phyloP scores from a whole-genome alignment of 2,113 vertebrate species.

The Falco punctatus region DNA sequence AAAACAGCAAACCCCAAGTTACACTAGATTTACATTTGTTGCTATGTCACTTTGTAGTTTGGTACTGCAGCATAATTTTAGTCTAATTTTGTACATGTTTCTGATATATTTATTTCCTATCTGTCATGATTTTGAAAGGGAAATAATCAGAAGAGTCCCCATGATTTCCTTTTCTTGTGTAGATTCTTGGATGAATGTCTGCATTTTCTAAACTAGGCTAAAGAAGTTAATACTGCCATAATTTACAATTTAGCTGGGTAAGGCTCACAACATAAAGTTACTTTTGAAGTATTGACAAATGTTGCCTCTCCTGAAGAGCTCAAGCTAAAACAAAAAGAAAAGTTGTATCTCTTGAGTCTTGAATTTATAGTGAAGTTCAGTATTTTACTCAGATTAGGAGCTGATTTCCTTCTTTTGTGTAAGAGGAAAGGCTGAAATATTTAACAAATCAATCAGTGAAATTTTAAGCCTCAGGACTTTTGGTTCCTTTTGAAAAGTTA shows the following conservation, averaged over 20 bases:
- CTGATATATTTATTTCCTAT: neutral
- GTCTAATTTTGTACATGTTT: neutral
- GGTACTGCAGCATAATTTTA: neutral
- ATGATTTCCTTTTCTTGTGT: neutral
- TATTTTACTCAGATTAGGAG: neutral
- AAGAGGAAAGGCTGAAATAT: neutral
- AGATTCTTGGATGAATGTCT: neutral
- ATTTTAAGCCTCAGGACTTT: neutral
- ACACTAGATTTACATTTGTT: neutral
- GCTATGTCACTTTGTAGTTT: neutral
- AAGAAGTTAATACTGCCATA: neutral
- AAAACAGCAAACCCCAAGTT: neutral
- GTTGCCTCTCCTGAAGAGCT: neutral
- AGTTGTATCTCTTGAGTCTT: neutral
- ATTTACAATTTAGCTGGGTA: neutral
- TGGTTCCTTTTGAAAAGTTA: neutral
- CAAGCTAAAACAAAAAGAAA: neutral
- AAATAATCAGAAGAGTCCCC: neutral
- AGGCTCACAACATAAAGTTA: neutral
- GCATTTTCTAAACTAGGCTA: neutral
- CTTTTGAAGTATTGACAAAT: neutral
- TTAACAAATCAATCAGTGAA: neutral
- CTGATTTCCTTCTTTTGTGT: neutral
- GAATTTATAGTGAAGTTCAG: neutral
- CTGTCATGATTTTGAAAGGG: neutral